Percentiles rank a stretch among this genome's conserved stretches.
Evolutionary conservation across 1,140 invertebrate genomes (phyloP).

Genomic region (Orussus abietinus): DNA sequence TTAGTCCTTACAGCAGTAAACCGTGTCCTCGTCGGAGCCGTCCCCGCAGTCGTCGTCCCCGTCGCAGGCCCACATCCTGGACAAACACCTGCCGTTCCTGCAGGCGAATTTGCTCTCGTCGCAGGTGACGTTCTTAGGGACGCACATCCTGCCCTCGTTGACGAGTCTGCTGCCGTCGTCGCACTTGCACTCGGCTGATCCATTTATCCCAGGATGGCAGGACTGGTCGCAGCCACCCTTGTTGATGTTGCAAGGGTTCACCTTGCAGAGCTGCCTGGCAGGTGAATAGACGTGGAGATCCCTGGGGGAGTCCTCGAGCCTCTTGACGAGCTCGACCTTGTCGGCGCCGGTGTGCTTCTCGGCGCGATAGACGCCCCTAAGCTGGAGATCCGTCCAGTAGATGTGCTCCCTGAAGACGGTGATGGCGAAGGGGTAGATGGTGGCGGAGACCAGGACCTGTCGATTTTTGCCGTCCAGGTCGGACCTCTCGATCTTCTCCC

Average conservation of each 20-base stretch:
- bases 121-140: constrained; percentile 82
- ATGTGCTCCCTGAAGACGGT: constrained; percentile 89
- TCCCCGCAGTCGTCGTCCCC: constrained; percentile 94
- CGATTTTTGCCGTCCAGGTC: constrained; percentile 79
- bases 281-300: constrained; percentile 88
- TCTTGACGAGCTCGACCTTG: constrained; percentile 90
- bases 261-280: constrained; percentile 73
- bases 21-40: constrained; percentile 86
- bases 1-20: constrained; percentile 76
- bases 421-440: constrained; percentile 95
- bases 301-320: constrained; percentile 83
- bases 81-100: constrained; percentile 91
- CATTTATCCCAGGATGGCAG: constrained; percentile 85
- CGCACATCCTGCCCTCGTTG: constrained; percentile 89
- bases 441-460: constrained; percentile 78
- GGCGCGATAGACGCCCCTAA: constrained; percentile 90
- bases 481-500: constrained; percentile 95
- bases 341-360: constrained; percentile 96
- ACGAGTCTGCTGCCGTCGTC: constrained; percentile 82
- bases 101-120: constrained; percentile 89
- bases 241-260: constrained; percentile 83
- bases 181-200: constrained; percentile 81
- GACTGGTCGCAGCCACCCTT: constrained; percentile 96
- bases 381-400: constrained; percentile 96
- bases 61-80: constrained; percentile 94